phyloP scores from a whole-genome alignment of 2,888 invertebrate species.

The Agonum fuliginosum region DNA sequence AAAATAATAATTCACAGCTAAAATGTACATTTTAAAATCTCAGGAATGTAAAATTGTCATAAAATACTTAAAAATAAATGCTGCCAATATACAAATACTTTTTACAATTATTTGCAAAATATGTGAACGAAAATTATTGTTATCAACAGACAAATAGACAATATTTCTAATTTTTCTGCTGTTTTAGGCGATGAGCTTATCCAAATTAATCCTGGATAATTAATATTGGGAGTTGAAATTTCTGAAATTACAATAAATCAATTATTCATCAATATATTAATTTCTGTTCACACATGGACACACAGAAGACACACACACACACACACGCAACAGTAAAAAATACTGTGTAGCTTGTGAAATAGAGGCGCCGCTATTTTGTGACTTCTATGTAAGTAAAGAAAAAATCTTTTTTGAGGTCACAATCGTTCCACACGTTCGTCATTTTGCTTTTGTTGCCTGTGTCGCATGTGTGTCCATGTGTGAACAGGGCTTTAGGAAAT shows the following conservation, averaged over 20 bases:
- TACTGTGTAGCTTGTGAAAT: too few relatives aligned
- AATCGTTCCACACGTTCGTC: too few relatives aligned
- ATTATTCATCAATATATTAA: not conserved
- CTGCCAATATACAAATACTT: not conserved
- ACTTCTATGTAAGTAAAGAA: too few relatives aligned
- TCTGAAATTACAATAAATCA: slow-evolving; percentile 74
- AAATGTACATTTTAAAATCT: not conserved
- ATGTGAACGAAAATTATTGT: slow-evolving; percentile 1
- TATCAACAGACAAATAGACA: slow-evolving; percentile 6
- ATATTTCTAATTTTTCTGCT: slow-evolving; percentile 6
- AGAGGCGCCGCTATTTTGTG: too few relatives aligned
- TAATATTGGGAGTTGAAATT: slow-evolving; percentile 83
- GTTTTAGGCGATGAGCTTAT: slow-evolving; percentile 66
- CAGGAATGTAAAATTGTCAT: not conserved
- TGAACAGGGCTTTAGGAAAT: too few relatives aligned
- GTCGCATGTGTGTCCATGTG: too few relatives aligned
- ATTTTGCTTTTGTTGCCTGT: too few relatives aligned
- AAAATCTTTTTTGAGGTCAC: too few relatives aligned
- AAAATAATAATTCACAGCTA: not conserved
- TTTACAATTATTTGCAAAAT: not conserved
- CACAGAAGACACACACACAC: too few relatives aligned
- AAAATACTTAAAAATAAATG: not conserved
- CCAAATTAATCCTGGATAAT: slow-evolving; percentile 79
- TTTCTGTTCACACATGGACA: too few relatives aligned
- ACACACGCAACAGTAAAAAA: too few relatives aligned